Conservation (phyloP, 2,113 vertebrate genomes). For the Panurus biarmicus region DNA sequence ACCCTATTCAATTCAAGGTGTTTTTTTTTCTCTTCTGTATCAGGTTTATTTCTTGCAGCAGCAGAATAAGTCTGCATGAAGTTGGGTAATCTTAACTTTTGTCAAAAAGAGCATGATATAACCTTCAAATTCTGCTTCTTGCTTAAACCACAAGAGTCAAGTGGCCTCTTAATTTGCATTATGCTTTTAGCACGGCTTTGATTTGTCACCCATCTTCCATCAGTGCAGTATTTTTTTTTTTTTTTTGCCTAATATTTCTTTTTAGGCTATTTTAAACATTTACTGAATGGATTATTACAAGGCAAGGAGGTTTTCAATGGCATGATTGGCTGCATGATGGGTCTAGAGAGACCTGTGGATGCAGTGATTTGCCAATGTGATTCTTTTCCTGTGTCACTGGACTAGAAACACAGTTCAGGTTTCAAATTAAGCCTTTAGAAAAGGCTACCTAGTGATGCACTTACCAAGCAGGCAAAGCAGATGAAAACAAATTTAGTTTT, state of each 20-base stretch:
- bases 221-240: background rate
- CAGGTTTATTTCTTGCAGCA: background rate
- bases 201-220: background rate
- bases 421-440: background rate
- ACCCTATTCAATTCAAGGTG: background rate
- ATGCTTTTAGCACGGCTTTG: background rate
- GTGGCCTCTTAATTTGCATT: background rate
- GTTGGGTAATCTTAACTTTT: background rate
- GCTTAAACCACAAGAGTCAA: background rate
- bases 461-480: background rate
- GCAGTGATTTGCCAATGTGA: background rate
- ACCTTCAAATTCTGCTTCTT: background rate
- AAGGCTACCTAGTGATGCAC: background rate
- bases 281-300: background rate
- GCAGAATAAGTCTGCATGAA: background rate
- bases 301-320: background rate
- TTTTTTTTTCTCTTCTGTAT: background rate
- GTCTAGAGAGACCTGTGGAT: background rate
- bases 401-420: background rate
- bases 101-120: background rate
- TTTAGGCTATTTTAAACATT: background rate
- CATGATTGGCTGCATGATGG: rapidly evolving
- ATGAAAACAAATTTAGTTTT: background rate
- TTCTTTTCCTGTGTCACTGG: background rate
- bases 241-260: background rate